Evolutionary conservation across 2,797 vertebrate genomes (phyloP), one percentile per base, ranked within the genome.

Genomic region (Eulemur rubriventer): DNA sequence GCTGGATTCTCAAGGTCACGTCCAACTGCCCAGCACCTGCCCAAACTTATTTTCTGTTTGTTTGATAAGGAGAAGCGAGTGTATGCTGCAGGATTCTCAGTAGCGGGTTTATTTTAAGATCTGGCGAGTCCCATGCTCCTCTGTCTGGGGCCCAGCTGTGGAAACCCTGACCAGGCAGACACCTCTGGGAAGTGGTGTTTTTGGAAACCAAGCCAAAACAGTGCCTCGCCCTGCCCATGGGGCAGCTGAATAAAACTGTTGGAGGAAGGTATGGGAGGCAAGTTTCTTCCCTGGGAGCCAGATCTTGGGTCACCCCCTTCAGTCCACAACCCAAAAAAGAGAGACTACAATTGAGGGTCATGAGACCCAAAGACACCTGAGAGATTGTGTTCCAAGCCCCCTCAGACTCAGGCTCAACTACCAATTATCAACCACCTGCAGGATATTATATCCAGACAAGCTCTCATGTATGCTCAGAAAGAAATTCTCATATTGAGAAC

Each of bases 51-150:
- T 94, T 97, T 96, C 82, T 92, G 50, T 30, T 33, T 96, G 86
- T 97, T 94, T 97, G 96, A 79, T 97, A 93, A 95, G 89, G 79
- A 85, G 83, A 95, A 91, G 50, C 38, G 73, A 55, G 35, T 95
- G 97, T 97, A 84, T 97, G 92, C 11, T 12, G 55, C n/a, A 69
- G 90, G 93, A 94, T 12, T 91, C 93, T 90, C 93, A 35, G 57
- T 35, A 87, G 95, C 14, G 12, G 28, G 48, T 97, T 97, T 96
- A 94, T 97, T 96, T 97, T 95, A 80, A 95, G 96, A 95, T 76
- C 72, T 63, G 43, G 43, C 10, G 2, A 95, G 91, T 43, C 46
- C 41, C 0, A 0, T 1, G 55, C 88, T 72, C 61, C 85, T 73
- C 72, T 5, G 35, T 96, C 14, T n/a, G 5, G 65, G 84, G 83